These are phyloP conservation scores for Haplochromis burtoni DNA, from an alignment of 2,113 vertebrate genomes.

Conservation along the genomic window DNA sequence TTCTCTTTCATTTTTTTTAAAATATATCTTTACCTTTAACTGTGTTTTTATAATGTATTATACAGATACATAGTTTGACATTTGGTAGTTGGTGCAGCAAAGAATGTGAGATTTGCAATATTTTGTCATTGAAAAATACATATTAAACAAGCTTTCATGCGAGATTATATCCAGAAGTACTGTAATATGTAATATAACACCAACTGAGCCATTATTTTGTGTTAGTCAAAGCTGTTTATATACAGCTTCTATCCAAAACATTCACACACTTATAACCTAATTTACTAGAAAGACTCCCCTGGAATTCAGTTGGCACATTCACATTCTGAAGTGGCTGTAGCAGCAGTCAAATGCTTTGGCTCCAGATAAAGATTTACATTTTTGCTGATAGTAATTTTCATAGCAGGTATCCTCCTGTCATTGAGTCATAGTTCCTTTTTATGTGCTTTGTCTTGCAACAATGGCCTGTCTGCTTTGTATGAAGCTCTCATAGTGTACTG, in stretches of 20 bases:
- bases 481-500: accelerated
- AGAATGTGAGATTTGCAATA: not conserved
- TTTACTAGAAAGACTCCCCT: not conserved
- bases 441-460: not conserved
- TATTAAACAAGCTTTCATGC: not conserved
- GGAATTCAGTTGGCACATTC: not conserved
- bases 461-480: not conserved
- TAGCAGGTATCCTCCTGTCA: not conserved
- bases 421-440: not conserved
- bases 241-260: not conserved
- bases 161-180: accelerated
- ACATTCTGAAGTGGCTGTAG: not conserved
- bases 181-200: not conserved
- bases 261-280: not conserved
- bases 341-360: accelerated
- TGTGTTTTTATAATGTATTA: not conserved
- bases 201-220: not conserved
- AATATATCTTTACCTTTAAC: accelerated
- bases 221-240: not conserved
- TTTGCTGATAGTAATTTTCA: not conserved
- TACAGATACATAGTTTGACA: accelerated
- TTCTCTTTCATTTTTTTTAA: accelerated
- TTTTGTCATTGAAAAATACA: accelerated
- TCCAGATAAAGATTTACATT: not conserved
- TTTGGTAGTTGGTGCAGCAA: not conserved